Base-by-base conservation (phyloP, 1,140 invertebrate species). In the Mya arenaria region DNA sequence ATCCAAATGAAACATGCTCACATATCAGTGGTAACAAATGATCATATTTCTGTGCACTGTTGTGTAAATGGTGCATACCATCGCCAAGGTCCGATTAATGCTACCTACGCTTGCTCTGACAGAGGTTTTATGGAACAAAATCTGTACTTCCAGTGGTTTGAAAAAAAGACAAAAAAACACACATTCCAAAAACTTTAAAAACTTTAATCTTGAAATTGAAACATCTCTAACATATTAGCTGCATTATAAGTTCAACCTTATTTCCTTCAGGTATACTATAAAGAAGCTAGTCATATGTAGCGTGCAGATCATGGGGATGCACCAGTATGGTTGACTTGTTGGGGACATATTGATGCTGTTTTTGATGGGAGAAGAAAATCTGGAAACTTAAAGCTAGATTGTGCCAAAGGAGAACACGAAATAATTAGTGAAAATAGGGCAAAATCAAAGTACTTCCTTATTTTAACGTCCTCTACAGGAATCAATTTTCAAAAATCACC, bases 341-440 rank as follows among this genome's bases (percentile, higher is more conserved):
- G n/a, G 39, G 44, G 15, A 30, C 77, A 10, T 69, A 80, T 32
- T 15, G 77, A 58, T 30, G 77, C 77, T 17, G 77, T 71, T 4
- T 80, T 30, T 55, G 65, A 80, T 71, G 65, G 77, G 1, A 30
- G 41, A 4, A 4, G 30, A n/a, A 34, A 69, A 80, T 58, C 44
- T 34, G 52, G 44, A 2, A 80, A 80, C 28, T 41, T 78, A 25
- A 78, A 78, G 25, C 60, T 58, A 0, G 62, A 66, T 55, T 52
- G 41, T 66, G 74, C 74, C 10, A 73, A 66, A 25, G 79, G 56
- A 55, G 62, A 63, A 6, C 37, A 52, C 44, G 80, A 63, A 23
- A 55, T 74, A 23, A 28, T 82, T 25, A 15, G 13, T 32, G 39
- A 36, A n/a, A 74, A 82, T 28, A 62, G 48, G 41, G 55, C 48